These are phyloP conservation scores for Caranx ignobilis DNA, from an alignment of 2,113 vertebrate species.

Conservation along the genomic window DNA sequence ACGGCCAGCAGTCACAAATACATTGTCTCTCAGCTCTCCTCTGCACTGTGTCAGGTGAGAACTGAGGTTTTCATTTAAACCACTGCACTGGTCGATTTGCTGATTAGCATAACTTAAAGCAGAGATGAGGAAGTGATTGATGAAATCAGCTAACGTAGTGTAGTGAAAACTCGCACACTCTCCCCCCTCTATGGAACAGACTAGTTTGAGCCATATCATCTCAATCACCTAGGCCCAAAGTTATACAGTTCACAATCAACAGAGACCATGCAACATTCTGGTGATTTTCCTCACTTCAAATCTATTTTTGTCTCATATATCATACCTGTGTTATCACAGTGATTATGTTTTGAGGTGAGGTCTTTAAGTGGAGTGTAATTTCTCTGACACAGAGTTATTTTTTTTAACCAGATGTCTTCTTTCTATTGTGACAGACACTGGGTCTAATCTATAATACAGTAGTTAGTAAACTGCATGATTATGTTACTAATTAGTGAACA, in stretches of 20 bases:
- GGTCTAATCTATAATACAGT: background rate
- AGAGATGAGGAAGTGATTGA: conserved; percentile 27
- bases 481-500: conserved; percentile 55
- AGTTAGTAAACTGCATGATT: conserved; percentile 36
- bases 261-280: background rate
- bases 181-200: background rate
- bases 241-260: conserved; percentile 21
- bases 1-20: background rate
- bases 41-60: background rate
- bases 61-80: conserved; percentile 2
- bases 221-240: background rate
- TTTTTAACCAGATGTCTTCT: conserved; percentile 26
- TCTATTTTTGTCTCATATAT: background rate
- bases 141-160: conserved; percentile 24
- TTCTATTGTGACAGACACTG: background rate
- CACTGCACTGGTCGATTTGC: conserved; percentile 4
- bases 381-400: background rate
- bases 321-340: background rate
- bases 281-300: background rate
- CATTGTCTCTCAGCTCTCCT: background rate
- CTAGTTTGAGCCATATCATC: background rate
- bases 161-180: conserved; percentile 6
- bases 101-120: conserved; percentile 20
- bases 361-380: background rate
- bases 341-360: background rate